phyloP scores from a whole-genome alignment of 2,797 vertebrate species.

The Myiotriccus ornatus region DNA sequence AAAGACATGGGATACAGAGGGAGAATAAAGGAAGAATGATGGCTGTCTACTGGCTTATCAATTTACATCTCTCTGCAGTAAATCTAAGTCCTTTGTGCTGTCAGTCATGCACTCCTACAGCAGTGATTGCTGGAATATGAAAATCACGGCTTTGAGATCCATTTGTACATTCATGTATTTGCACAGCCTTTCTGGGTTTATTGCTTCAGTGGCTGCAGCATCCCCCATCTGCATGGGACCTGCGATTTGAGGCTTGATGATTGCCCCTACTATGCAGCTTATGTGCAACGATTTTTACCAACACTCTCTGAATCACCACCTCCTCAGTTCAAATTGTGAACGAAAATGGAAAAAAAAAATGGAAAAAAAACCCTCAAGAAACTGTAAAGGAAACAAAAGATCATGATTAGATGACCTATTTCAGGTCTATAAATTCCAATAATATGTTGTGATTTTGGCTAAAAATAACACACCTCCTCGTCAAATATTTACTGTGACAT shows the following conservation, averaged over 20 bases:
- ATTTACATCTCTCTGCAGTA: slow-evolving; percentile 55
- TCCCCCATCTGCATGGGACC: neutral
- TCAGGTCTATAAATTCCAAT: neutral
- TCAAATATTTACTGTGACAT: slow-evolving; percentile 41
- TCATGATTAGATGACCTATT: neutral
- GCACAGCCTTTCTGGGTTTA: neutral
- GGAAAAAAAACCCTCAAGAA: neutral
- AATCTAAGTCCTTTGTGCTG: slow-evolving; percentile 42
- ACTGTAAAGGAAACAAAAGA: neutral
- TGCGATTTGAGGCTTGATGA: neutral
- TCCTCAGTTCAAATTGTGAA: neutral
- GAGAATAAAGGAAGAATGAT: slow-evolving; percentile 43
- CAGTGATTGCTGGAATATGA: slow-evolving; percentile 29
- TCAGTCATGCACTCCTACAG: slow-evolving; percentile 15
- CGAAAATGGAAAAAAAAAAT: neutral
- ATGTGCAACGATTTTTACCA: neutral
- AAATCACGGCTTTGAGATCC: slow-evolving; percentile 2
- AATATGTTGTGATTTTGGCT: neutral
- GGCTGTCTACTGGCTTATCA: slow-evolving; percentile 54
- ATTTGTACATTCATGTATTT: neutral
- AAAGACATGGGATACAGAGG: slow-evolving; percentile 10
- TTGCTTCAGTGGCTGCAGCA: neutral
- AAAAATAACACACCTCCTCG: neutral
- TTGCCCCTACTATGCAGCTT: neutral
- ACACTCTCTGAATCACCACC: neutral